Base-by-base conservation (phyloP, 2,888 invertebrate genomes). In the Coleophora flavipennella region DNA sequence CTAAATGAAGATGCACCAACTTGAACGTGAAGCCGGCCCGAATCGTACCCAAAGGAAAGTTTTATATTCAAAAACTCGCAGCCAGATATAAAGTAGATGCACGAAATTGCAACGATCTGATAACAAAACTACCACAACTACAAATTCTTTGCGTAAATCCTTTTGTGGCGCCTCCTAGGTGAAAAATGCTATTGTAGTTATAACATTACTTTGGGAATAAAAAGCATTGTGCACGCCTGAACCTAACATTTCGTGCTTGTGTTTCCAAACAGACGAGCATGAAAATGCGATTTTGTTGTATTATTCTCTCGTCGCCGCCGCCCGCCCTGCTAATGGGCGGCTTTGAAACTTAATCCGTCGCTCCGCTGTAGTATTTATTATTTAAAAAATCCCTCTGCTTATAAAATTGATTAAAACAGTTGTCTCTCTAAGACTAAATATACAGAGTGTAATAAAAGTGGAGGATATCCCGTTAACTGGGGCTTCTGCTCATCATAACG, bases 1-100 rank as follows among this genome's bases (percentile, higher is more conserved):
- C 63, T 69, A 70, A 77, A 78, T 75, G 69, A 70, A 72, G 71
- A 74, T 73, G 70, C 71, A 63, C 55, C 56, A 49, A 49, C 46
- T 47, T 46, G 50, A 49, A 43, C 41, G 42, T 50, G 51, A 52
- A 51, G 51, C 53, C 47, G 44, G 44, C 27, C 13, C 29, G 29
- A 20, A 20, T 20, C 6, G 20, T 20, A 20, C 20, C 20, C 20
- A 20, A 20, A 20, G 20, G 20, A 20, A 20, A 20, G 31, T 36
- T 36, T 14, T 29, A 20, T 36, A 31, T 28, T 26, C 25, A 20
- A 6, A 20, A 20, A 20, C 6, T 20, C 20, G 20, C 20, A 4
- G 20, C 20, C 20, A 20, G 20, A 20, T 20, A 20, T 6, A 20
- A 20, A 20, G 20, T 4, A 6, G 6, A 20, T 4, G 20, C 20